These are phyloP conservation scores for Tholera decimalis DNA, from an alignment of 2,888 invertebrate species.

Conservation along the genomic window DNA sequence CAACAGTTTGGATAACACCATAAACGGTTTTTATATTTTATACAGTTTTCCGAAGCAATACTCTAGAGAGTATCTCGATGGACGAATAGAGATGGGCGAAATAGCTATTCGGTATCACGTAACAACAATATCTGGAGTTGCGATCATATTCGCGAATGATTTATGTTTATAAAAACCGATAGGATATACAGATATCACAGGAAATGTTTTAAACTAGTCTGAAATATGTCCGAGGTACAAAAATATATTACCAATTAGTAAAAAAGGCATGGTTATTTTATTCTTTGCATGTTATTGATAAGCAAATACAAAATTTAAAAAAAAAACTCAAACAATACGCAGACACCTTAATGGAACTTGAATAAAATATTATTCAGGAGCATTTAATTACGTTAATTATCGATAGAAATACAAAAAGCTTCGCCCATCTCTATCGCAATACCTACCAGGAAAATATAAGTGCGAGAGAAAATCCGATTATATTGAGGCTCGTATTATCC, in stretches of 20 bases:
- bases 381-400: constrained; percentile 1
- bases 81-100: constrained; percentile 26
- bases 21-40: constrained; percentile 51
- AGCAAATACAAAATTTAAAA: neutral
- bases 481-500: constrained; percentile 66
- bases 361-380: neutral
- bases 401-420: constrained; percentile 37
- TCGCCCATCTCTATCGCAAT: constrained; percentile 48
- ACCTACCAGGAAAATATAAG: constrained; percentile 71
- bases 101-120: constrained; percentile 38
- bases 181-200: constrained; percentile 20
- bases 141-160: constrained; percentile 29
- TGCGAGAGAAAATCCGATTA: constrained; percentile 67
- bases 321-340: neutral
- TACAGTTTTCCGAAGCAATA: constrained; percentile 31
- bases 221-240: constrained; percentile 30
- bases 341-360: neutral
- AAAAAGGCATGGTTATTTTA: neutral
- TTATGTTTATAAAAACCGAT: constrained; percentile 30
- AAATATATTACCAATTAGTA: constrained; percentile 2
- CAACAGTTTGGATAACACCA: constrained; percentile 23
- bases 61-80: constrained; percentile 38
- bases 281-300: neutral
- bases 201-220: constrained; percentile 28
- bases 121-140: constrained; percentile 20